Base-by-base conservation (phyloP, 2,888 invertebrate species). In the Papilio protenor region DNA sequence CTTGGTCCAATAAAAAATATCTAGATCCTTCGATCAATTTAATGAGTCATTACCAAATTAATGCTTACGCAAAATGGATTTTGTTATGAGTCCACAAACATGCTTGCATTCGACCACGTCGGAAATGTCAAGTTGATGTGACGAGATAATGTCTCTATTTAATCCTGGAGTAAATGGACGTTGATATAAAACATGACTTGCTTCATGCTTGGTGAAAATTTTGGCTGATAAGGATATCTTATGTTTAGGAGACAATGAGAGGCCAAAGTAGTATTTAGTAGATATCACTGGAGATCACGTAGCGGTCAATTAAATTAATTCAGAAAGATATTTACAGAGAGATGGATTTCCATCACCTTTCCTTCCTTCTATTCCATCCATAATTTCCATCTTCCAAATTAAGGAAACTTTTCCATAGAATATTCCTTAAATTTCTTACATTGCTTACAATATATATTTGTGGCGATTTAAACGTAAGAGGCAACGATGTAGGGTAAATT, bases 41-140 rank as follows among this genome's bases (percentile, higher is more conserved):
- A 64, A 64, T 64, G 61, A 33, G 27, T 64, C 61, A 64, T 74
- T 72, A 61, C 61, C 47, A 18, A 45, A 40, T 21, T 33, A 73
- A 49, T 18, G 18, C 69, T 70, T 40, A 75, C n/a, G 23, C 59
- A 49, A 52, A 52, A 55, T 73, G 52, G 57, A 75, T 74, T 73
- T 64, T 78, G 61, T 76, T 76, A 70, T 66, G 72, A 75, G 77
- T 73, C 75, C 71, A 77, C 81, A 81, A 84, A 83, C 84, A 83
- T 77, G 77, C 77, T 70, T 77, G 81, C 79, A 81, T 82, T 81
- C 79, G 52, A 55, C 23, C 12, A 81, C 81, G 85, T 83, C 85
- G 85, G 85, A 85, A 85, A 85, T 82, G 83, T 84, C 84, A 80
- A 80, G 77, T 21, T 81, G 73, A 75, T 72, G 74, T 78, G 78